phyloP scores from a whole-genome alignment of 2,113 vertebrate genomes.

The Lontra canadensis region DNA sequence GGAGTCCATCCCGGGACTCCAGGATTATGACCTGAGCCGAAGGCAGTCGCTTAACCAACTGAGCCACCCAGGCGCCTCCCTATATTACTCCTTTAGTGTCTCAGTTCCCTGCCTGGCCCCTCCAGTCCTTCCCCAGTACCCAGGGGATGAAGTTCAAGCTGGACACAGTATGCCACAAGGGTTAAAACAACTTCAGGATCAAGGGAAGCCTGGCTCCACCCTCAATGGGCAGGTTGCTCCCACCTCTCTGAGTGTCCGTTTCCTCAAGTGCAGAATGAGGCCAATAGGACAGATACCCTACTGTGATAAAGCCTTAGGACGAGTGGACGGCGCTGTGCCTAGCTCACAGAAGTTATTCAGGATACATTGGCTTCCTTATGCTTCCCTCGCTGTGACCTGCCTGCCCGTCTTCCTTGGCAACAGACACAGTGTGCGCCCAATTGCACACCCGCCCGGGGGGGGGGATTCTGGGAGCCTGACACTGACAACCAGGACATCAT shows the following conservation, averaged over 20 bases:
- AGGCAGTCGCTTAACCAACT: no score
- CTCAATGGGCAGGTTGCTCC: background rate
- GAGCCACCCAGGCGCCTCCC: background rate
- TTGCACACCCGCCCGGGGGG: background rate
- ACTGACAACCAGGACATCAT: background rate
- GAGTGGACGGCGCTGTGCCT: background rate
- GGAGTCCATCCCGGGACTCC: no score
- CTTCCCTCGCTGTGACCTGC: background rate
- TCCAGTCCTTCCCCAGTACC: background rate
- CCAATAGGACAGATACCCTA: background rate
- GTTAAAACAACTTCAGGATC: background rate
- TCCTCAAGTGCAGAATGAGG: background rate
- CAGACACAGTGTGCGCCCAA: background rate
- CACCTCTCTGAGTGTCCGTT: background rate
- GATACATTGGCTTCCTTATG: background rate
- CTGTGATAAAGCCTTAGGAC: background rate
- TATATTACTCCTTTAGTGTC: background rate
- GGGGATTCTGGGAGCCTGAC: background rate
- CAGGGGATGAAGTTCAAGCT: background rate
- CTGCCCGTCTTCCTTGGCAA: background rate
- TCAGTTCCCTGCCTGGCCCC: background rate
- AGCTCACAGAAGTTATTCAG: no score
- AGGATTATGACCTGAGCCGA: no score
- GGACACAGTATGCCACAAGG: background rate
- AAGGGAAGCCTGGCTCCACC: background rate